Base-by-base conservation (phyloP, 1,140 invertebrate species). In the Nomia melanderi region DNA sequence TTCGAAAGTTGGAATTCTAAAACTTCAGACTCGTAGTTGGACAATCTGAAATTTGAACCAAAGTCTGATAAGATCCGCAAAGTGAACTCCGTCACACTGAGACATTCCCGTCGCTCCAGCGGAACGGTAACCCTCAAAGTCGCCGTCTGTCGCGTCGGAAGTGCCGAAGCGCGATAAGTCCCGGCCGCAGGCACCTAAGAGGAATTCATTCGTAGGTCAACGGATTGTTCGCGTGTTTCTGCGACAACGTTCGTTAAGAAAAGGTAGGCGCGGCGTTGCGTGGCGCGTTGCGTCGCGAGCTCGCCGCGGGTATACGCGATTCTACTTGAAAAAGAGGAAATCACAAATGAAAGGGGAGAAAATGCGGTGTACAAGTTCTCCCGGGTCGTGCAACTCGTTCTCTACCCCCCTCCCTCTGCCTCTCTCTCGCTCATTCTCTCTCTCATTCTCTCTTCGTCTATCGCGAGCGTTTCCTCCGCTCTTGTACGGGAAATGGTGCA, bases 401-500 rank as follows among this genome's bases (percentile, higher is more conserved):
- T 47, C 59, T 56, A 9, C n/a, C 27, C 39, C 73, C 20, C 44
- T n/a, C 5, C 11, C 56, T 17, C 64, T 66, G 17, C 20, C 17
- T 14, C 23, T 20, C 39, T 29, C 59, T 29, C 44, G 27, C 23
- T 44, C 36, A 25, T 1, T 2, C 17, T 27, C 12, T 17, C 31
- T 1, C 39, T 23, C 44, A 12, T 31, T 27, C 23, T 31, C 27
- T 36, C 3, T 1, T 17, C 11, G 4, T 50, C 33, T 25, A 20
- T 14, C 41, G 33, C 20, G 41, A n/a, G 25, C 33, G 29, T 31
- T 31, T n/a, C 47, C 33, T 25, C 41, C 12, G 25, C 27, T 39
- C 65, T 71, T 12, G 41, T 78, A 74, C 69, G 79, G 74, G 69
- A 83, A 83, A 83, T 81, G 33, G 73, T 39, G 53, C 73, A 63